Evolutionary conservation across 2,113 vertebrate species (phyloP).

Genomic region (Sula dactylatra): DNA sequence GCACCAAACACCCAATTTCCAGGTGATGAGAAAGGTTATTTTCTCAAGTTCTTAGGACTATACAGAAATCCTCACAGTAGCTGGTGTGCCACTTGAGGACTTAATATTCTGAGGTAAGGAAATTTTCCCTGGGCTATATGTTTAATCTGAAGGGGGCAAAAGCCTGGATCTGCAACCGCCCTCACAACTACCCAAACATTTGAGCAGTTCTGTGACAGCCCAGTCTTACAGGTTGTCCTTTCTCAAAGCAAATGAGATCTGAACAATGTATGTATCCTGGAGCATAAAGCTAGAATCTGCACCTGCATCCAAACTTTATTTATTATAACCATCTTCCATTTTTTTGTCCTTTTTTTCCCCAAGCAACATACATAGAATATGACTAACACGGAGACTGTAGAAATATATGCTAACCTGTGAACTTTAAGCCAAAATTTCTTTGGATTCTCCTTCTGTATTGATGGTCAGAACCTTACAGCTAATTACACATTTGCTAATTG

Average conservation of each 20-base stretch:
- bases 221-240: background rate
- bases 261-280: rapidly evolving
- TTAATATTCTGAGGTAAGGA: background rate
- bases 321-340: background rate
- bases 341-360: background rate
- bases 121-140: background rate
- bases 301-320: background rate
- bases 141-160: background rate
- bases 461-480: background rate
- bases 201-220: background rate
- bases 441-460: background rate
- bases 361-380: background rate
- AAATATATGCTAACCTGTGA: background rate
- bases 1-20: background rate
- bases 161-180: background rate
- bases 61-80: background rate
- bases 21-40: background rate
- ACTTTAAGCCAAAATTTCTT: background rate
- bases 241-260: background rate
- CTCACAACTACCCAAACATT: background rate
- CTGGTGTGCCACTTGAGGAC: background rate
- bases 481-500: slow-evolving; percentile 20
- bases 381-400: background rate
- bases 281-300: background rate
- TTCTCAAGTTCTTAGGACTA: background rate